Base-by-base conservation (phyloP, 2,888 invertebrate species). In the Rhagophthalmus giganteus region DNA sequence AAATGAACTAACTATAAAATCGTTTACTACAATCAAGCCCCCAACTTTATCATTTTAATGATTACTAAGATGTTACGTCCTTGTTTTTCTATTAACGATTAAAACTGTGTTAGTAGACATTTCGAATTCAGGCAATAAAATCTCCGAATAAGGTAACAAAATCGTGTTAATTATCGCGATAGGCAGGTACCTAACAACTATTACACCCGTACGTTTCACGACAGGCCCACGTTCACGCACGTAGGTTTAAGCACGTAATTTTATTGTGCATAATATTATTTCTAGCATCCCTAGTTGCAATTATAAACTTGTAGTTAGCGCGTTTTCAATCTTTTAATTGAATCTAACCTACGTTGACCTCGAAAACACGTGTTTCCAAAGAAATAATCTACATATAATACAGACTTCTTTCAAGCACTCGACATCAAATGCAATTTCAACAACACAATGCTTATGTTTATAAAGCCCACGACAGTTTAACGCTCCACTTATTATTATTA, bases 381-480 rank as follows among this genome's bases (percentile, higher is more conserved):
- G 16, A n/a, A n/a, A n/a, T 20, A 42, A 32, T 42, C 26, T 33
- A 26, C 42, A 42, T 42, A 42, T 42, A 42, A 42, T 33, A 34
- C 9, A 13, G 25, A 14, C 25, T 42, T 31, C 14, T 32, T 25
- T 42, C 25, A n/a, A n/a, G n/a, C n/a, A n/a, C 9, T 33, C 42
- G 28, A 34, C 42, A 20, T 10, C 10, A 33, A 33, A 42, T 33
- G 42, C 33, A 32, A 42, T 42, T 42, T 42, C 42, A 26, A 33
- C 12, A 26, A 13, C 20, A 34, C 25, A 42, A 42, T 33, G 31
- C 20, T 14, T 10, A 24, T 15, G 42, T 34, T 42, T 13, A 34
- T 42, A 42, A 33, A 26, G 14, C 16, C 15, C 32, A n/a, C n/a
- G 33, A 33, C 8, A 12, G 24, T 6, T 27, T 27, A 28, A 25